Base-by-base conservation (phyloP, 64 coral and sea anemone species). In the Stylophora pistillata region DNA sequence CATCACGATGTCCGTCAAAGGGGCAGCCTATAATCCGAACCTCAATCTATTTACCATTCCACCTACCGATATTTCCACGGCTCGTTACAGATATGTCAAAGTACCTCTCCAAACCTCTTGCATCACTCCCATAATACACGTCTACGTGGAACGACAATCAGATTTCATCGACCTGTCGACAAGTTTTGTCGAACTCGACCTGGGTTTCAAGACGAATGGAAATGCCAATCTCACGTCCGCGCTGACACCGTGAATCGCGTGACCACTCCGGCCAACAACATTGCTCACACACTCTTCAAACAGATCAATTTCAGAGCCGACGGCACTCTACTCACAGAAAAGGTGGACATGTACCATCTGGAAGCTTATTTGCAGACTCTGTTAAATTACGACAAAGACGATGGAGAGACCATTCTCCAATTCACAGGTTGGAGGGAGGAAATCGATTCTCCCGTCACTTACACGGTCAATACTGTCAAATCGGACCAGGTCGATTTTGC, bases 321-420 rank as follows among this genome's bases (percentile, higher is more conserved):
- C 12, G 78, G 77, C 3, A 90, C 88, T 10, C 41, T 90, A 5
- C 27, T 90, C 28, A 89, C 41, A 55, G 47, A 47, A 18, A 47
- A 81, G 9, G 21, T 54, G 5, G 77, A 73, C 25, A 89, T 53
- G 0, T 89, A 89, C 9, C 7, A 61, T 9, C 72, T 81, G 52
- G 25, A 28, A 0, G 77, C 61, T 41, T 81, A 69, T n/a, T 29
- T 79, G 13, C 56, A 79, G 21, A 78, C 60, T 0, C 3, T 80
- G 64, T 41, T 89, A 13, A 80, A 81, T 23, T 73, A 80, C 76
- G 77, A 25, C 17, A 23, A 15, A 17, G 13, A 62, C 2, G 87
- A 89, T 7, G 88, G 77, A 15, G 65, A 89, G n/a, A 89, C 55
- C 9, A 47, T 89, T 1, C 30, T 89, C 0, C 21, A 16, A 15